Base-by-base conservation (phyloP, 2,888 invertebrate genomes). In the Drosophila vallismaia region DNA sequence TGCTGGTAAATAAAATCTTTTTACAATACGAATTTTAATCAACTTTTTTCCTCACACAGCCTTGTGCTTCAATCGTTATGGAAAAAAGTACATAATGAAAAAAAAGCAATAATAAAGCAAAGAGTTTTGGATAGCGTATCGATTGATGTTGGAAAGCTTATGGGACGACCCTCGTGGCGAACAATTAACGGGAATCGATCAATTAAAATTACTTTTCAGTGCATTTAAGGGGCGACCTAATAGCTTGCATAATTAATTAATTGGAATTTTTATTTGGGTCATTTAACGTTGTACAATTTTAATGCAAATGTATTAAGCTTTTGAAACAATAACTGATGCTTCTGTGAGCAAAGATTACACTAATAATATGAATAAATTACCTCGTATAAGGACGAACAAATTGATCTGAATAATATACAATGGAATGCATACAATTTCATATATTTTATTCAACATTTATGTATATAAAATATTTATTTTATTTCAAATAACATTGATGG, bases 1-100 rank as follows among this genome's bases (percentile, higher is more conserved):
- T 64, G 59, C 75, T 68, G 67, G 67, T 64, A 69, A 70, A 81
- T 81, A 86, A n/a, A 12, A 36, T 83, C 72, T 81, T 82, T 81
- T 79, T 68, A 70, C 86, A 75, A 75, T 83, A 64, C 67, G 68
- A 74, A 63, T 86, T 81, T 83, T 82, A 83, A 82, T 86, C 86
- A 86, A 83, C 69, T 71, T 83, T 82, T 82, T 82, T 81, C 57
- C 71, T 36, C 33, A 42, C 53, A 38, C 46, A 29, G 14, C 49
- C 42, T 9, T 36, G n/a, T 19, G 9, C 10, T 49, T 53, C 7
- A 24, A 28, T 33, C 24, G 52, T 56, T 62, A 42, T 9, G 19
- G 14, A 29, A 36, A 2, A 42, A 24, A 9, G 24, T 5, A n/a
- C n/a, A n/a, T n/a, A 64, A 38, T 4, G 4, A 33, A 6, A 24